Conservation (phyloP, 2,888 invertebrate genomes). For the Harmothoe impar region DNA sequence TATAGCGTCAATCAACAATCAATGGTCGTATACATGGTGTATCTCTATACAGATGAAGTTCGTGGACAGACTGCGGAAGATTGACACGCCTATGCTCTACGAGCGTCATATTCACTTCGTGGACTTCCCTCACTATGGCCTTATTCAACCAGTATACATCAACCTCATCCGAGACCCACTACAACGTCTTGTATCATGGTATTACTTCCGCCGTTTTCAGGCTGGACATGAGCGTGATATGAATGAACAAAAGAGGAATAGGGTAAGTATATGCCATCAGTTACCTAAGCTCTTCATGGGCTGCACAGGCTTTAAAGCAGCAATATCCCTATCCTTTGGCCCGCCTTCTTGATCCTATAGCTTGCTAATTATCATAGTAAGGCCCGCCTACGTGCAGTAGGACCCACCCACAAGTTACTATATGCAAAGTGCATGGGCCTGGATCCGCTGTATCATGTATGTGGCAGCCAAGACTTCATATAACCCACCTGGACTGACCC, state of each 20-base stretch:
- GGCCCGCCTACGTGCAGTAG: no score
- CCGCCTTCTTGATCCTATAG: no score
- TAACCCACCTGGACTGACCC: no score
- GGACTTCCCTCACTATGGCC: conserved; percentile 63
- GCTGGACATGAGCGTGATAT: conserved; percentile 67
- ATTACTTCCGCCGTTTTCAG: conserved; percentile 70
- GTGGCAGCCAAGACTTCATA: no score
- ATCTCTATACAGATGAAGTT: conserved; percentile 48
- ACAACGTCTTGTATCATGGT: conserved; percentile 69
- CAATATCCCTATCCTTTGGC: background rate
- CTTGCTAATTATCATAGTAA: no score
- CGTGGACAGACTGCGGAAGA: background rate
- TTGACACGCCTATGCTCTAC: conserved; percentile 65
- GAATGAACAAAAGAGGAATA: conserved; percentile 59
- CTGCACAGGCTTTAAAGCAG: background rate
- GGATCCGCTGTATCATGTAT: background rate
- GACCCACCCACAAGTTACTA: no score
- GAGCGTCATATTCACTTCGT: conserved; percentile 69
- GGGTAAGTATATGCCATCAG: conserved; percentile 66
- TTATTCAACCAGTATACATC: conserved; percentile 66
- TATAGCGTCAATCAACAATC: no score
- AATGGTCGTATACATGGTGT: no score
- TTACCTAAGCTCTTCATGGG: no score
- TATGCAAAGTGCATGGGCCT: no score
- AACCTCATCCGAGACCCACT: conserved; percentile 69